phyloP scores from a whole-genome alignment of 30 jellyfish, hydroid and myxozoan species.

The Turritopsis rubra region DNA sequence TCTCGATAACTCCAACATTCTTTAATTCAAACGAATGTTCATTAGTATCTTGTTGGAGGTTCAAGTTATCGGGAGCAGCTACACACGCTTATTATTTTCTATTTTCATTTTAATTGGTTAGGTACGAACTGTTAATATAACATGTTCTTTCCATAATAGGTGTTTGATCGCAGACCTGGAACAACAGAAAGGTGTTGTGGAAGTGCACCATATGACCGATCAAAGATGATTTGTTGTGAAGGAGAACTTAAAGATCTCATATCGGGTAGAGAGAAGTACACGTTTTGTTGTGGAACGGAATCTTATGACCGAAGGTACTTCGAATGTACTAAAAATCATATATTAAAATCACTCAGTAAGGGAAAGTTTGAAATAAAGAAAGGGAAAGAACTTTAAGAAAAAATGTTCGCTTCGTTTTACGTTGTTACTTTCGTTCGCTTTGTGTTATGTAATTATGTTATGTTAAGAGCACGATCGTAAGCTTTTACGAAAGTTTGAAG shows the following conservation, averaged over 20 bases:
- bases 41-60: too few relatives aligned
- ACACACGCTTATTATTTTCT: too few relatives aligned
- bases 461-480: too few relatives aligned
- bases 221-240: neutral
- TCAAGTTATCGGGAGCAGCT: too few relatives aligned
- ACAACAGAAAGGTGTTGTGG: constrained; percentile 30
- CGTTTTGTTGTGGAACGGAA: constrained; percentile 14
- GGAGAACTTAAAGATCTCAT: neutral
- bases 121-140: too few relatives aligned
- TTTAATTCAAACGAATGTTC: too few relatives aligned
- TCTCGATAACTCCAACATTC: too few relatives aligned
- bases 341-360: neutral
- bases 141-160: neutral
- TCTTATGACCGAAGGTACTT: constrained; percentile 10
- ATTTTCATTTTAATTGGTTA: too few relatives aligned
- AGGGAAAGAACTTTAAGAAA: neutral
- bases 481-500: too few relatives aligned
- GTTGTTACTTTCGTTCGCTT: neutral
- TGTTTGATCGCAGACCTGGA: neutral
- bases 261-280: neutral
- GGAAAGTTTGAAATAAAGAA: neutral
- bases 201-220: neutral
- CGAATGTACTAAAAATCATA: constrained; percentile 17
- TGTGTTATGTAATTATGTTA: neutral
- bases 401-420: neutral